These are phyloP conservation scores for Leptodactylus fallax DNA, from an alignment of 2,797 vertebrate species.

Conservation along the genomic window DNA sequence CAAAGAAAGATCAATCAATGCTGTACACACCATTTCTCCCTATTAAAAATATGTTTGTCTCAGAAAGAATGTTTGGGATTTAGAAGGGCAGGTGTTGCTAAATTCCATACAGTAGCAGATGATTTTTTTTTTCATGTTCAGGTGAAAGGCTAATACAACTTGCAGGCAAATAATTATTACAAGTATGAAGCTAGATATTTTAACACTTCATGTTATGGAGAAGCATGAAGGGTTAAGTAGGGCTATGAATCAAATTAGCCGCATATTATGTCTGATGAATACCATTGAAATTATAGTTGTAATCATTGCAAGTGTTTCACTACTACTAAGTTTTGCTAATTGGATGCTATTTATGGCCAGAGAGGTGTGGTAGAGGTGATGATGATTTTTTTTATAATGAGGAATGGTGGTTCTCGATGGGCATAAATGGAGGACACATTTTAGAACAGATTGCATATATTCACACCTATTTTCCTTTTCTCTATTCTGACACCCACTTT, in stretches of 20 bases:
- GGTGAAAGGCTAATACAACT: slow-evolving; percentile 70
- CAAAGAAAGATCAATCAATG: slow-evolving; percentile 89
- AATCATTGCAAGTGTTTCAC: slow-evolving; percentile 78
- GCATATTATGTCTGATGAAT: slow-evolving; percentile 72
- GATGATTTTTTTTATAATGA: slow-evolving; percentile 74
- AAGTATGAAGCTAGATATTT: slow-evolving; percentile 69
- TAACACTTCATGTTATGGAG: slow-evolving; percentile 68
- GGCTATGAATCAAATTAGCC: slow-evolving; percentile 66
- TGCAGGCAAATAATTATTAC: slow-evolving; percentile 69
- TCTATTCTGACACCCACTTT: slow-evolving; percentile 84
- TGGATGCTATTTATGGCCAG: slow-evolving; percentile 85
- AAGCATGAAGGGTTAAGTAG: slow-evolving; percentile 53
- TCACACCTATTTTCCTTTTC: slow-evolving; percentile 81
- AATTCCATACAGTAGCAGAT: slow-evolving; percentile 73
- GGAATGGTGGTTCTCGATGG: slow-evolving; percentile 76
- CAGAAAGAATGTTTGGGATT: slow-evolving; percentile 81
- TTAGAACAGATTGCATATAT: slow-evolving; percentile 82
- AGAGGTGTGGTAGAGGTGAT: slow-evolving; percentile 85
- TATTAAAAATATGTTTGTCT: slow-evolving; percentile 85
- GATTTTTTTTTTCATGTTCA: slow-evolving; percentile 68
- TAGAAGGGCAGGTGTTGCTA: slow-evolving; percentile 80
- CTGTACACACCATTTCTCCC: slow-evolving; percentile 82
- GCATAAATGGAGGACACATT: slow-evolving; percentile 77
- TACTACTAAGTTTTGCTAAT: slow-evolving; percentile 82
- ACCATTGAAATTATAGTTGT: slow-evolving; percentile 75